Conservation (phyloP, 2,113 vertebrate species). For the Calidris pygmaea region DNA sequence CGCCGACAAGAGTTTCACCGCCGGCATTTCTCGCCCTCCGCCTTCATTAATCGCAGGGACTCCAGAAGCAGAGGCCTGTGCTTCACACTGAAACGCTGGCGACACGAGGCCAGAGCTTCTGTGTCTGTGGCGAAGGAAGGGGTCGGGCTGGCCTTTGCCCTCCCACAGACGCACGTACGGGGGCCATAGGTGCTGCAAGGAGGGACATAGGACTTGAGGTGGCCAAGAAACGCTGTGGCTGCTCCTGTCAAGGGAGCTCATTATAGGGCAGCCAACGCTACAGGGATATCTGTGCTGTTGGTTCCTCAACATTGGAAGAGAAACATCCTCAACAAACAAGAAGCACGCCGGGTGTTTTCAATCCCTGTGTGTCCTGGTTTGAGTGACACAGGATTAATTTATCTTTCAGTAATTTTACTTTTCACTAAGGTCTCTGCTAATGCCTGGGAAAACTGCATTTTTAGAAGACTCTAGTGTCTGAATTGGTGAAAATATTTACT, state of each 20-base stretch:
- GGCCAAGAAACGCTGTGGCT: rapidly evolving
- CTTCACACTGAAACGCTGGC: rapidly evolving
- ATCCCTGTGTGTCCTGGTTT: background rate
- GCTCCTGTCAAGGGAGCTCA: background rate
- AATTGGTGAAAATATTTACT: background rate
- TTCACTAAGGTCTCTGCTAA: background rate
- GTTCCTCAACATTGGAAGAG: background rate
- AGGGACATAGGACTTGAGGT: background rate
- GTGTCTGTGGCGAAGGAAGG: rapidly evolving
- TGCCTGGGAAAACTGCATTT: too few species aligned
- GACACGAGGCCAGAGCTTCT: background rate
- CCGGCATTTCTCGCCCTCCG: too few species aligned
- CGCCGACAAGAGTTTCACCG: too few species aligned
- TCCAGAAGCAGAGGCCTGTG: background rate
- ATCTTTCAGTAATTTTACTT: background rate
- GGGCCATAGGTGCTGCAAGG: background rate
- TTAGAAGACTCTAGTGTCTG: background rate
- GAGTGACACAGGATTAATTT: background rate
- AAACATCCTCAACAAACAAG: background rate
- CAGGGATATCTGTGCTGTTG: rapidly evolving
- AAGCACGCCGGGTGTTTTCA: rapidly evolving
- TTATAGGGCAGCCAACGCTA: background rate
- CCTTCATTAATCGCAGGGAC: too few species aligned
- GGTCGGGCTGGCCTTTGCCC: background rate
- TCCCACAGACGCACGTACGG: rapidly evolving